Evolutionary conservation across 2,113 vertebrate species (phyloP).

Genomic region (Mus pahari): DNA sequence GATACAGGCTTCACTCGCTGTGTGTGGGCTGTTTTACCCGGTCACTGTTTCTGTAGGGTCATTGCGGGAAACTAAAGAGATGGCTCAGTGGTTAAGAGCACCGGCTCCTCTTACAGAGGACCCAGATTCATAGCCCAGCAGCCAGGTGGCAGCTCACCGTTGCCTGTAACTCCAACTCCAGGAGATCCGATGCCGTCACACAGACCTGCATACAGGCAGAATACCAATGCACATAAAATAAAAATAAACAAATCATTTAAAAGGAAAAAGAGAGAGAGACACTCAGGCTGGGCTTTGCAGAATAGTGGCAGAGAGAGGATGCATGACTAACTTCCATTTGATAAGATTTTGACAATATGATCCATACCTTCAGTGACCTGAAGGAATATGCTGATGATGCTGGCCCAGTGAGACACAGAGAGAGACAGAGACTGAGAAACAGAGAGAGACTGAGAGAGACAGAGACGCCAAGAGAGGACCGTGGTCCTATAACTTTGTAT

Average conservation of each 20-base stretch:
- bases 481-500: neutral
- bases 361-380: neutral
- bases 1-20: neutral
- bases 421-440: neutral
- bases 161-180: neutral
- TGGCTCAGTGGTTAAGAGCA: neutral
- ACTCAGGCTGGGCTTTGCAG: fast-evolving
- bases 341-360: neutral
- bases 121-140: neutral
- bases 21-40: neutral
- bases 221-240: neutral
- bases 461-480: fast-evolving
- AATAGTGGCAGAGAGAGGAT: neutral
- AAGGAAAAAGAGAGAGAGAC: neutral
- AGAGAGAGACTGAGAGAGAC: neutral
- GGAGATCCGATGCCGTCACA: neutral
- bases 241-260: neutral
- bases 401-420: neutral
- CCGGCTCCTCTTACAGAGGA: neutral
- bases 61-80: neutral
- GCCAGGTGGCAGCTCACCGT: neutral
- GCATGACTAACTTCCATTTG: neutral
- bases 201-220: neutral
- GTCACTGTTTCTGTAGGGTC: neutral
- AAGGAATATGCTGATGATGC: neutral